Conservation (phyloP, 2,113 vertebrate species). For the Formicarius rufipectus region DNA sequence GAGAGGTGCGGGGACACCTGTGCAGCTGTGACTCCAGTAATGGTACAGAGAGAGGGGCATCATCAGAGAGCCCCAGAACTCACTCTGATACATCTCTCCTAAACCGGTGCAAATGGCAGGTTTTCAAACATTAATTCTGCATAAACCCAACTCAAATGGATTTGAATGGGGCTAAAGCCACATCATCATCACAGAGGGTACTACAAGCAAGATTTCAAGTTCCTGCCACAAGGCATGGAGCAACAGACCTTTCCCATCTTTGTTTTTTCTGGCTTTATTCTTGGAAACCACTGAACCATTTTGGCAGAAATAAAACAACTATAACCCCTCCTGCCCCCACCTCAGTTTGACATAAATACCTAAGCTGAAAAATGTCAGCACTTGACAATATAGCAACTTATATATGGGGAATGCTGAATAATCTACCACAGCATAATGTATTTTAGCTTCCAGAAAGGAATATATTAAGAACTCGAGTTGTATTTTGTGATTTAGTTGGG, state of each 20-base stretch:
- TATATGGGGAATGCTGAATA: not conserved
- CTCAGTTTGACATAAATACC: not conserved
- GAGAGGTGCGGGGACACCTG: accelerated
- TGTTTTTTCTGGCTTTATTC: not conserved
- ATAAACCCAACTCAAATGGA: not conserved
- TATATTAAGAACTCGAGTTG: not conserved
- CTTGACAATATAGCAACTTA: not conserved
- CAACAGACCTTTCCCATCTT: not conserved
- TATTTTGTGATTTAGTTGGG: not conserved
- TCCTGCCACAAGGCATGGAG: not conserved
- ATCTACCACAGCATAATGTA: not conserved
- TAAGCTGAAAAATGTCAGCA: not conserved
- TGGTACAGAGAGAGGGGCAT: not conserved
- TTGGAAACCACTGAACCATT: not conserved
- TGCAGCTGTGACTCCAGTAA: not conserved
- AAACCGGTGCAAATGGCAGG: not conserved
- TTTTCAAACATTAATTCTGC: not conserved
- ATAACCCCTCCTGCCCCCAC: accelerated
- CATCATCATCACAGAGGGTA: accelerated
- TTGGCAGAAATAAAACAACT: not conserved
- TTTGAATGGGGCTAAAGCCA: not conserved
- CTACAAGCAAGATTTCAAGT: not conserved
- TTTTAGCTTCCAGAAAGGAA: not conserved
- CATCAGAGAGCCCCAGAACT: not conserved
- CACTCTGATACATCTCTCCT: not conserved